phyloP scores from a whole-genome alignment of 2,113 vertebrate species.

The Vulpes vulpes region DNA sequence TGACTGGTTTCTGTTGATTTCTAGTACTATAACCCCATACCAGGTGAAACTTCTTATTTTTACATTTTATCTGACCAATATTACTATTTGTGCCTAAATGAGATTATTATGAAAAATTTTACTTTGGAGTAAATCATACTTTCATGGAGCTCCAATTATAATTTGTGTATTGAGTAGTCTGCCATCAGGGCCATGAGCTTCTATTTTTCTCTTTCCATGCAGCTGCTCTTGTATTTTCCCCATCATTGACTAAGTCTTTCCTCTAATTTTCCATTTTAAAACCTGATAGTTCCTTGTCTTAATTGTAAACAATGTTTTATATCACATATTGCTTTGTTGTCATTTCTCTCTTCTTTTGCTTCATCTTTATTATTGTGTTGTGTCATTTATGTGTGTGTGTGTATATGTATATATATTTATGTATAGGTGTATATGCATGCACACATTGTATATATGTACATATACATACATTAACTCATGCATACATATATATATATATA shows the following conservation, averaged over 20 bases:
- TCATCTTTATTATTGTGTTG: neutral
- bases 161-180: constrained; percentile 3
- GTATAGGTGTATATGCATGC: neutral
- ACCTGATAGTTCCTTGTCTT: neutral
- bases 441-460: neutral
- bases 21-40: neutral
- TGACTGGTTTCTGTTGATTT: constrained; percentile 60
- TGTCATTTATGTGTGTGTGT: neutral
- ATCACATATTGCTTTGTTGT: neutral
- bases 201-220: constrained; percentile 4
- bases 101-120: constrained; percentile 13
- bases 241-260: neutral
- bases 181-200: neutral
- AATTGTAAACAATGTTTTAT: neutral
- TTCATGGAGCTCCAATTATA: neutral
- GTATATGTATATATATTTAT: neutral
- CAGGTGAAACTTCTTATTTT: constrained; percentile 54
- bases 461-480: neutral
- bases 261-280: constrained; percentile 30
- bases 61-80: constrained; percentile 27
- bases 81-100: constrained; percentile 61
- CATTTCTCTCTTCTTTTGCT: neutral
- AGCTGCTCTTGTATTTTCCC: constrained; percentile 1
- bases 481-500: neutral
- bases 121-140: neutral